Base-by-base conservation (phyloP, 2,888 invertebrate genomes). In the Hipparchia semele region DNA sequence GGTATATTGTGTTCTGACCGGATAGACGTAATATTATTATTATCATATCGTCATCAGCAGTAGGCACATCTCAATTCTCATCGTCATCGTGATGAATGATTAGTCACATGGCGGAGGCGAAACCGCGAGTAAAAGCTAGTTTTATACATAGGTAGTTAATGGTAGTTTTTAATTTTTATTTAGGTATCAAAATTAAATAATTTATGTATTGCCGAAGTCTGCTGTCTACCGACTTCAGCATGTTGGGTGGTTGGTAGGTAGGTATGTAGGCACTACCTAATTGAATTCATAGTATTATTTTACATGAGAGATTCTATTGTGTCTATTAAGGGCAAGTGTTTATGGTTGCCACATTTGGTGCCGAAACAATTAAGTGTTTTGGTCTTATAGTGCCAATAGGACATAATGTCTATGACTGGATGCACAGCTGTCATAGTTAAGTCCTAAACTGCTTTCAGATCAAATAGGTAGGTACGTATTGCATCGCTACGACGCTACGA, bases 311-410 rank as follows among this genome's bases (percentile, higher is more conserved):
- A 49, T 23, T 59, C 68, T 51, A 68, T 68, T 68, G 68, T 68
- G 9, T 51, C 68, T 33, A 60, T 49, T 60, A 23, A 68, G 59
- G 68, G 23, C 59, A 59, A 51, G 59, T 68, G 58, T 68, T 68
- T 51, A 68, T 60, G 59, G 59, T 68, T 68, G 68, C 49, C 68
- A 68, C 68, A 60, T 68, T 68, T 51, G 51, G 59, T 56, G 46
- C 6, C 6, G 58, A 46, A 58, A 58, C 46, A 4, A 46, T 60
- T 51, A 13, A 58, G 46, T 68, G 13, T 56, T 2, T 53, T 7
- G 5, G 12, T 53, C 53, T 23, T 56, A 23, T 23, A 56, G 56
- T 56, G 23, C 23, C 23, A 56, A 13, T 56, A 56, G n/a, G 56
- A 56, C 56, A 56, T 56, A 13, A 13, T 56, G 8, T 13, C 13